Percentiles rank a stretch among this genome's conserved stretches.
These are phyloP conservation scores for Platichthys flesus DNA, from an alignment of 2,113 vertebrate genomes.

Conservation along the genomic window DNA sequence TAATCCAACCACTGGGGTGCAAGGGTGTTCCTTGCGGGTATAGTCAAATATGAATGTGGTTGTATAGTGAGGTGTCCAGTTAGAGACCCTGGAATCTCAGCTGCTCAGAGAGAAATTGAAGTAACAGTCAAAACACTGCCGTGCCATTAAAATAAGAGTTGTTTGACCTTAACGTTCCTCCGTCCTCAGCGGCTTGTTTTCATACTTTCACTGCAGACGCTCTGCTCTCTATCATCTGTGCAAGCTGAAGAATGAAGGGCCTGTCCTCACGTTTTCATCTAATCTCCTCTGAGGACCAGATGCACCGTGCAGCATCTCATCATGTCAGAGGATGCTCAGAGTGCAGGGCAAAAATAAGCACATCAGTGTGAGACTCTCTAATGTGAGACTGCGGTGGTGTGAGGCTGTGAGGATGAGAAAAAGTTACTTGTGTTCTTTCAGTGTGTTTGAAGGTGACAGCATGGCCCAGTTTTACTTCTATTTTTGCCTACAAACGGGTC, in stretches of 20 bases:
- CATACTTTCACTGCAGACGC: slow-evolving; percentile 8
- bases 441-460: slow-evolving; percentile 30
- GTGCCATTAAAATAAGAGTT: slow-evolving; percentile 14
- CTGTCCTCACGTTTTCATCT: slow-evolving; percentile 15
- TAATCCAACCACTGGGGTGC: background rate
- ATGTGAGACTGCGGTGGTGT: background rate
- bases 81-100: background rate
- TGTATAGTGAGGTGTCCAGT: background rate
- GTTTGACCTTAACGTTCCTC: slow-evolving; percentile 39
- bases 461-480: slow-evolving; percentile 25
- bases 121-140: slow-evolving; percentile 46
- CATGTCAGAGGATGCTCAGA: slow-evolving; percentile 2
- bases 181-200: slow-evolving; percentile 22
- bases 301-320: background rate
- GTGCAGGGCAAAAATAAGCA: background rate
- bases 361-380: background rate
- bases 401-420: background rate
- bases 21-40: no score
- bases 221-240: slow-evolving; percentile 5
- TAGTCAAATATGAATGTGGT: background rate
- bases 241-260: background rate
- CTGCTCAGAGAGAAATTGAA: background rate
- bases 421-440: background rate
- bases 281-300: slow-evolving; percentile 19
- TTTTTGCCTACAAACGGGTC: slow-evolving; percentile 24